Evolutionary conservation across 2,113 vertebrate genomes (phyloP), one percentile per base, ranked within the genome.

Genomic region (Cariama cristata): DNA sequence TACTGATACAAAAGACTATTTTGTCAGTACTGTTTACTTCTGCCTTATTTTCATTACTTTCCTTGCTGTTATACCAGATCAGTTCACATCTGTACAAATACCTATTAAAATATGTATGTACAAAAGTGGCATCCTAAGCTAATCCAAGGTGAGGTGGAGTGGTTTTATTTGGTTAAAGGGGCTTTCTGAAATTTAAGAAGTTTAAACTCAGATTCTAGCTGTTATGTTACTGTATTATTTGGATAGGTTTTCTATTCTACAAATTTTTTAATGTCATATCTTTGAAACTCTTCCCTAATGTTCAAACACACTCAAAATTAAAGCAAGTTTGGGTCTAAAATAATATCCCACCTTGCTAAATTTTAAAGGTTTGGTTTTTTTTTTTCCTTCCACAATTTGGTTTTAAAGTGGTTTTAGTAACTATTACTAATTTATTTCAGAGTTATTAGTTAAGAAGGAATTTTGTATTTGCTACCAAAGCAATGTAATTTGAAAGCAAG

Each of bases 401-500:
- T 62, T 24, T 63, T 63, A 6, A 80, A 79, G 33, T 68, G 38
- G 5, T 62, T 89, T 49, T 7, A 92, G 44, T 85, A 28, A 59
- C 44, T 79, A 38, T 30, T 77, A 63, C 33, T 77, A 19, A 76
- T 77, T 92, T 71, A 66, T 3, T 76, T 73, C 35, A 76, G 33
- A 30, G 14, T 64, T 86, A 79, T 80, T 92, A 93, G 68, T 44
- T 60, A 58, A 86, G 85, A 96, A 86, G 55, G 27, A 97, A 95
- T 86, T 95, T 92, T 92, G 23, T 58, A 90, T 71, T 89, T 97
- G 82, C 59, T 79, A 90, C 50, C 14, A 68, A 94, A 96, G 52
- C 63, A 94, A 96, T 24, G 58, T 40, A 88, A 89, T 85, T 95
- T 90, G 62, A 97, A 97, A 98, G 76, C 62, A 97, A 97, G 96